These are phyloP conservation scores for Bagarius yarrelli DNA, from an alignment of 2,113 vertebrate genomes.

Conservation along the genomic window DNA sequence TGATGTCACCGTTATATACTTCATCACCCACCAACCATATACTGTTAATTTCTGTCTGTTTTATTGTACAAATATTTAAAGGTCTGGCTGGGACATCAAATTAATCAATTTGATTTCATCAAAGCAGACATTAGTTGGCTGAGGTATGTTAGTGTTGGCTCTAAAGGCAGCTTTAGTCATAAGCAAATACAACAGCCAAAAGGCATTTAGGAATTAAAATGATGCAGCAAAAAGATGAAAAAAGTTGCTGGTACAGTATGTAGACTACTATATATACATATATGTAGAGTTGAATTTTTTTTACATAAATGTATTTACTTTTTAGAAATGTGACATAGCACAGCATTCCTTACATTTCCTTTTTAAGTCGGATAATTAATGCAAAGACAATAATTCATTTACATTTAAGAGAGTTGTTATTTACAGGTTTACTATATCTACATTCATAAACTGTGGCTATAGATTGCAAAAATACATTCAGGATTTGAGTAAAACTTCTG, in stretches of 20 bases:
- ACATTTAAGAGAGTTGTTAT: not conserved
- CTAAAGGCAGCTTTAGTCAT: not conserved
- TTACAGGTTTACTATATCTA: not conserved
- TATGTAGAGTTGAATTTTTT: too few species aligned
- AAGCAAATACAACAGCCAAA: not conserved
- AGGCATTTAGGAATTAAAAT: not conserved
- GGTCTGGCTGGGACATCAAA: not conserved
- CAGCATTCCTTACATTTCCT: not conserved
- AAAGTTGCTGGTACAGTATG: not conserved
- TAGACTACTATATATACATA: too few species aligned
- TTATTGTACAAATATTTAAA: not conserved
- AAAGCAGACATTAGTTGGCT: not conserved
- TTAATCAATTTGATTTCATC: not conserved
- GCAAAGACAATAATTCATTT: not conserved
- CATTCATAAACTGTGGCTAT: not conserved
- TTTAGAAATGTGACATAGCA: not conserved
- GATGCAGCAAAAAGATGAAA: constrained; percentile 33
- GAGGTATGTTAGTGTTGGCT: constrained; percentile 11
- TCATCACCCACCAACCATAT: not conserved
- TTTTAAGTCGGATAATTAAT: too few species aligned
- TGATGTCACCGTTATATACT: not conserved
- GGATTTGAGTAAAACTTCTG: not conserved
- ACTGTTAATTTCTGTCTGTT: not conserved
- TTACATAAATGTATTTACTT: not conserved
- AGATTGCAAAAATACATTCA: not conserved